These are phyloP conservation scores for Callyntrura sp. DNA, from an alignment of 2,888 invertebrate genomes.

Conservation along the genomic window DNA sequence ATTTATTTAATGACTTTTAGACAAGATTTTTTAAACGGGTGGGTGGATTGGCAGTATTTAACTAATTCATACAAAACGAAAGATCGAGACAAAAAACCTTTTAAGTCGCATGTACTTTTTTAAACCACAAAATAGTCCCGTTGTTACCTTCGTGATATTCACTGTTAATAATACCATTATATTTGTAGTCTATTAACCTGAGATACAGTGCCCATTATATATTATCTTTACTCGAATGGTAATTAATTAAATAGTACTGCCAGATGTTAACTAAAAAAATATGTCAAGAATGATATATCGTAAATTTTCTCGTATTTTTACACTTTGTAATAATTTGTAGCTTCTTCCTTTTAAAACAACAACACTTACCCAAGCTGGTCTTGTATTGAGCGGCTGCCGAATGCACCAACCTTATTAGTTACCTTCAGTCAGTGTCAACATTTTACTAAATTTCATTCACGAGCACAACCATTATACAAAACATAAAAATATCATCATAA, in stretches of 20 bases:
- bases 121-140: too few species aligned
- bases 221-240: too few species aligned
- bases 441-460: conserved; percentile 6
- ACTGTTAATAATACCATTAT: too few species aligned
- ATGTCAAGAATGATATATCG: too few species aligned
- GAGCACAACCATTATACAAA: background rate
- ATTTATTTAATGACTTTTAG: background rate
- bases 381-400: background rate
- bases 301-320: background rate
- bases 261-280: too few species aligned
- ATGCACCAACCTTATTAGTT: background rate
- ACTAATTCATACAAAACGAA: background rate
- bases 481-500: background rate
- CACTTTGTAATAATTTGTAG: conserved; percentile 23
- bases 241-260: too few species aligned
- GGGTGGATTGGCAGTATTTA: background rate
- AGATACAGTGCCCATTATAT: too few species aligned
- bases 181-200: too few species aligned
- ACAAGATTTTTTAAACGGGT: conserved; percentile 1
- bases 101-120: too few species aligned
- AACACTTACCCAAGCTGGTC: background rate
- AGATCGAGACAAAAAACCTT: too few species aligned
- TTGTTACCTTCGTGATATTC: too few species aligned
- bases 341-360: background rate
- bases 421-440: conserved; percentile 19